Base-by-base conservation (phyloP, 2,797 vertebrate genomes). In the Poecilia picta region DNA sequence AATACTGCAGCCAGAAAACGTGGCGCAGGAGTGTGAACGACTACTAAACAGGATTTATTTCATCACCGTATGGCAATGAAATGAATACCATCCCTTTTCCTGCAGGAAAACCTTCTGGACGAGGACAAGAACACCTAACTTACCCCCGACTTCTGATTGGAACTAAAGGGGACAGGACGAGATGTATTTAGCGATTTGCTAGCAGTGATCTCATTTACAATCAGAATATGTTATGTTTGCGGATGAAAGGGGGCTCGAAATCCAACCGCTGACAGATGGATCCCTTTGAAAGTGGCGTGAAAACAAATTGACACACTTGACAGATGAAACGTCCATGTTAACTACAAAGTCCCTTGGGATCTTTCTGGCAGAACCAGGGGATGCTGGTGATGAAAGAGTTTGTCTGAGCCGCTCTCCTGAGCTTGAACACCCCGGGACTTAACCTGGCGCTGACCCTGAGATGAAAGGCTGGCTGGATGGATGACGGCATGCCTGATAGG, bases 21-120 rank as follows among this genome's bases (percentile, higher is more conserved):
- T 53, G 57, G 74, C 70, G 79, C 81, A 51, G 72, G 55, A 2
- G 3, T 33, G 51, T 55, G 71, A 16, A 81, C 7, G 74, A 47
- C 74, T 85, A 82, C 79, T 75, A 75, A 80, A 68, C 66, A 83
- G 75, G 78, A 62, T 83, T 76, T 73, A 73, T 85, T 85, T 88
- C 80, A 84, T 89, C 83, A 57, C 25, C 55, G n/a, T 5, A 46
- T 45, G 16, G 53, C 49, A 80, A 62, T 83, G 53, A 72, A 75
- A 81, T 46, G 55, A 45, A 64, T 87, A 79, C 81, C 59, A 81
- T 85, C 82, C 77, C 62, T 3, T 53, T 8, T 75, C 31, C 51
- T 73, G 41, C 23, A 72, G 72, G 43, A 80, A 82, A 86, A 80
- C 31, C 7, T 53, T 53, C 80, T 31, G 68, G 72, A 80, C 51